Percentiles rank a stretch among this genome's conserved stretches.
These are phyloP conservation scores for Fukomys damarensis DNA, from an alignment of 2,113 vertebrate species.

Conservation along the genomic window DNA sequence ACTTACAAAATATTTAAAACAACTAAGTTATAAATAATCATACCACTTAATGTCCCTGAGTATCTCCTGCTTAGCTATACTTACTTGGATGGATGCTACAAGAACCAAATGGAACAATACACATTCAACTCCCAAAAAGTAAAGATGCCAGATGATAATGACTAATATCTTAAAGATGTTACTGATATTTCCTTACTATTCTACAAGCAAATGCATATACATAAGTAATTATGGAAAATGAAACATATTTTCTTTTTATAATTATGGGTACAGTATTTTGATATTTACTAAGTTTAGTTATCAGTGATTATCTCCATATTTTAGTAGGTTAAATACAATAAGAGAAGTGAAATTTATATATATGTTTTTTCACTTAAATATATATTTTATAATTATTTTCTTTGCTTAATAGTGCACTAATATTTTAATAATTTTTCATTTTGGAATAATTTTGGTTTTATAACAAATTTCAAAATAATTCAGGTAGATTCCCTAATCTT, in stretches of 20 bases:
- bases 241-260: background rate
- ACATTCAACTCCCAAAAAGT: background rate
- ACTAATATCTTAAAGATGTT: background rate
- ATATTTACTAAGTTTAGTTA: background rate
- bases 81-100: background rate
- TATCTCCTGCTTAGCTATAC: background rate
- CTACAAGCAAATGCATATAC: background rate
- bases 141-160: background rate
- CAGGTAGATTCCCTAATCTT: background rate
- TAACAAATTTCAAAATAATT: background rate
- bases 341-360: too few relatives aligned
- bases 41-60: background rate
- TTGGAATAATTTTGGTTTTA: background rate
- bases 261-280: background rate
- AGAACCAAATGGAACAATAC: background rate
- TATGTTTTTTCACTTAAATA: background rate
- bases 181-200: background rate
- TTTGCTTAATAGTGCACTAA: background rate
- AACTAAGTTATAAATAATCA: background rate
- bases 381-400: background rate
- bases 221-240: background rate
- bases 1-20: background rate
- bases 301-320: background rate
- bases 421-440: background rate
- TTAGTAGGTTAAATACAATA: background rate